Evolutionary conservation across 37 sponge, comb jelly and placozoan genomes (phyloP).

Genomic region (Bolinopsis microptera): DNA sequence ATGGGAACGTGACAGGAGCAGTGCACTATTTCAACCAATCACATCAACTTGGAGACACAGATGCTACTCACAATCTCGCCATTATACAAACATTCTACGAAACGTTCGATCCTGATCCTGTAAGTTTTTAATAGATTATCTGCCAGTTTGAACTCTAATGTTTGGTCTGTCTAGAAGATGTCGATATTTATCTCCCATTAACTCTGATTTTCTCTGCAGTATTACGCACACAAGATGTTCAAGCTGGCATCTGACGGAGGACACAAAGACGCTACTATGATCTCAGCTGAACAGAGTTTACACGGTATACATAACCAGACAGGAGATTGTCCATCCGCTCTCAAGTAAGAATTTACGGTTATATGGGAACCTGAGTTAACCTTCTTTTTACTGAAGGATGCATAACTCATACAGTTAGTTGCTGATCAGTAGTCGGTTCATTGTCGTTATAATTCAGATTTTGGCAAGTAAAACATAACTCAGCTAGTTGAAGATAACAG

Average conservation of each 20-base stretch:
- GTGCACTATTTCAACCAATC: constrained; percentile 59
- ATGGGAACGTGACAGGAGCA: constrained; percentile 44
- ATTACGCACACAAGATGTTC: constrained; percentile 60
- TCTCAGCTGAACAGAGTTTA: constrained; percentile 34
- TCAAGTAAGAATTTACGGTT: constrained; percentile 27
- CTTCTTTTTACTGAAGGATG: not conserved
- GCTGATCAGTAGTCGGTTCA: no score
- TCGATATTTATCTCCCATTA: no score
- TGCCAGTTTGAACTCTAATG: no score
- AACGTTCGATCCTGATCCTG: constrained; percentile 15
- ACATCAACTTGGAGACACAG: constrained; percentile 22
- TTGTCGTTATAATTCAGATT: no score
- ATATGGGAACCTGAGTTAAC: not conserved
- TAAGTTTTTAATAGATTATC: not conserved
- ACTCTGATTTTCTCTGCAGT: no score
- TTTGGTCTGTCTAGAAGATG: no score
- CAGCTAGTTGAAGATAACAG: no score
- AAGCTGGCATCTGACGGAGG: constrained; percentile 45
- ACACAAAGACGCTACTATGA: constrained; percentile 47
- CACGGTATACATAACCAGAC: not conserved
- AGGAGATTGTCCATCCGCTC: not conserved
- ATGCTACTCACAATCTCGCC: constrained; percentile 61
- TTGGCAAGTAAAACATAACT: no score
- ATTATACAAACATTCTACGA: constrained; percentile 48
- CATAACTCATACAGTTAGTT: no score